Conservation (phyloP, 2,797 vertebrate genomes). For the Lutjanus campechanus region DNA sequence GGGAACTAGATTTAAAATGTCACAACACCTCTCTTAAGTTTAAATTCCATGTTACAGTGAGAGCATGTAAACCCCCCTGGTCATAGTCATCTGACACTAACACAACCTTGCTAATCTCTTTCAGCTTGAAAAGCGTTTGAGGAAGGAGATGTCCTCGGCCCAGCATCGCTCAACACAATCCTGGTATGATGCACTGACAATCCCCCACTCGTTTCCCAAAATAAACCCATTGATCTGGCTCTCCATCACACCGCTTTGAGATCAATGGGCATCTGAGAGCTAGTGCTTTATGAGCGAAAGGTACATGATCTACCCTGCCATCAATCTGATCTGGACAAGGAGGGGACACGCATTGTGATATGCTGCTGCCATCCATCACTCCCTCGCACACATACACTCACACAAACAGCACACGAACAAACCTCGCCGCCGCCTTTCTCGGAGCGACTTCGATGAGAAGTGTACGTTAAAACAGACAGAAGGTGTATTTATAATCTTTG, state of each 20-base stretch:
- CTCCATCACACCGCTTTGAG: conserved; percentile 79
- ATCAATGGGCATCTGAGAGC: conserved; percentile 80
- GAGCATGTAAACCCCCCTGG: background rate
- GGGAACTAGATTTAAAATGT: conserved; percentile 13
- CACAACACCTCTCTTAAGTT: background rate
- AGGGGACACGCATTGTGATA: conserved; percentile 73
- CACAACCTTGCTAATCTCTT: conserved; percentile 54
- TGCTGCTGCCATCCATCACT: conserved; percentile 72
- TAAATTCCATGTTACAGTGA: background rate
- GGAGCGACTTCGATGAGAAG: conserved; percentile 15
- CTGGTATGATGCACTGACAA: conserved; percentile 72
- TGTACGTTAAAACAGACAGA: conserved; percentile 25
- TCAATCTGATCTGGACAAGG: conserved; percentile 80
- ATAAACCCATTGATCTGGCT: conserved; percentile 82
- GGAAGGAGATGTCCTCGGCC: conserved; percentile 59
- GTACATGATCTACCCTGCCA: conserved; percentile 73
- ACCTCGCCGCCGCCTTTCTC: conserved; percentile 3
- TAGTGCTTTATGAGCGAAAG: conserved; percentile 79
- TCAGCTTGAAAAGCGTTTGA: conserved; percentile 52
- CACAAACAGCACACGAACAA: conserved; percentile 8
- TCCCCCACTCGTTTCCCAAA: conserved; percentile 73
- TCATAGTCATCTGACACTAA: conserved; percentile 27
- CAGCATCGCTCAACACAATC: conserved; percentile 63
- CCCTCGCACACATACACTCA: conserved; percentile 19
- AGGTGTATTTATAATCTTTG: conserved; percentile 35